Evolutionary conservation across 2,888 invertebrate genomes (phyloP).

Genomic region (Cephus pulcher): DNA sequence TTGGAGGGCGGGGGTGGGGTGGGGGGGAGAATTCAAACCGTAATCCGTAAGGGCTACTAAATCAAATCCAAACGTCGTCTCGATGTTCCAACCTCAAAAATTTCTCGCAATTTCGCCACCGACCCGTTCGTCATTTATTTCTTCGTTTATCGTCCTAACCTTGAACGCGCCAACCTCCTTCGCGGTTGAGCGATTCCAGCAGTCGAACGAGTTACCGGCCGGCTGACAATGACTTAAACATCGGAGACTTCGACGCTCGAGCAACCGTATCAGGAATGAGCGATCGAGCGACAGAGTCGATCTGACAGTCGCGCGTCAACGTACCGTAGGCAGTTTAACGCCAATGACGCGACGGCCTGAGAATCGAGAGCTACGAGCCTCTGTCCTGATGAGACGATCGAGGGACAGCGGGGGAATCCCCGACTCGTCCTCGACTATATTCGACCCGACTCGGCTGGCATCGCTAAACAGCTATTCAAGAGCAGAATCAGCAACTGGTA

Average conservation of each 20-base stretch:
- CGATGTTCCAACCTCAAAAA: not conserved
- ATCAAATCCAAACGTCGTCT: not conserved
- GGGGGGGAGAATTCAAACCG: not conserved
- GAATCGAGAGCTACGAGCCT: not conserved
- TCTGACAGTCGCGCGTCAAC: not conserved
- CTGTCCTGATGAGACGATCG: not conserved
- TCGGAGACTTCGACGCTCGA: constrained; percentile 15
- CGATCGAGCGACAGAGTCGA: not conserved
- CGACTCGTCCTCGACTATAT: not conserved
- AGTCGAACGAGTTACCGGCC: not conserved
- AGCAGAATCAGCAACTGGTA: not conserved
- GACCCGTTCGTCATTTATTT: not conserved
- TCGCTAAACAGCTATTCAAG: not conserved
- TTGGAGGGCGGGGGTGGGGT: too few species aligned
- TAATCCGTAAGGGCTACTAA: not conserved
- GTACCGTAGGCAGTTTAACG: not conserved
- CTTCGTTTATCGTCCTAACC: not conserved
- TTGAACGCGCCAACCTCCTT: not conserved
- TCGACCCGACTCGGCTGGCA: constrained; percentile 16
- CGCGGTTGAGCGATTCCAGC: constrained; percentile 1
- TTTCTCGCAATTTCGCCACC: not conserved
- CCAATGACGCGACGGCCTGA: not conserved
- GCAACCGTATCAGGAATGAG: not conserved
- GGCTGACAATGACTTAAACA: not conserved
- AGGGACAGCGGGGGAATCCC: not conserved